Percentiles rank a stretch among this genome's conserved stretches.
Evolutionary conservation across 2,888 invertebrate species (phyloP).

Genomic region (Cactoblastis cactorum): DNA sequence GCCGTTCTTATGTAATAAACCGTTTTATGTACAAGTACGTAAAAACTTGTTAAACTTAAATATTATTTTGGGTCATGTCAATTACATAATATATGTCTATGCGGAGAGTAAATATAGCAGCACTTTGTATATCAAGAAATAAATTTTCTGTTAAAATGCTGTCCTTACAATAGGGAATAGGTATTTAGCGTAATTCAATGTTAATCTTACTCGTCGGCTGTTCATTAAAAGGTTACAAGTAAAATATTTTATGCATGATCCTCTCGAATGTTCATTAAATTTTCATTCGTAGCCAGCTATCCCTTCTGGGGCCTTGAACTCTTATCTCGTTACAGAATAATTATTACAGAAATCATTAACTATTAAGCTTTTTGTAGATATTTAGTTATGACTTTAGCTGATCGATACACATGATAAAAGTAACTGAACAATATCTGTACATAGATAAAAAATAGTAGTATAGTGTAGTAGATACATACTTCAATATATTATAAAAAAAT

Average conservation of each 20-base stretch:
- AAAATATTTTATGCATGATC: constrained; percentile 26
- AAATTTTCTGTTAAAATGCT: too few species aligned
- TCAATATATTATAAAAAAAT: too few species aligned
- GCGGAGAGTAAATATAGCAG: too few species aligned
- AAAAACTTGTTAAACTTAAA: neutral
- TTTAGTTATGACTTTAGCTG: neutral
- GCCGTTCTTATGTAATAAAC: neutral
- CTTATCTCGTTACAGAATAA: constrained; percentile 28
- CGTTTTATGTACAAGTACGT: neutral
- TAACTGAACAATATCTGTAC: too few species aligned
- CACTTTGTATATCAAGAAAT: neutral
- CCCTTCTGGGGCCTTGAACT: constrained; percentile 21
- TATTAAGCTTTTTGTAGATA: neutral
- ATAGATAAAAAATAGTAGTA: too few species aligned
- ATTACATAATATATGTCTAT: neutral
- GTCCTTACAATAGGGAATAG: too few species aligned
- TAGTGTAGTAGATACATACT: too few species aligned
- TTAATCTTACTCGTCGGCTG: neutral
- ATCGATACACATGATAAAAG: too few species aligned
- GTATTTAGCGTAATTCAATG: too few species aligned
- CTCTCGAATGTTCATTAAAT: constrained; percentile 24
- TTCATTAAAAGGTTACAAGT: constrained; percentile 6
- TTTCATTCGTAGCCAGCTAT: constrained; percentile 28
- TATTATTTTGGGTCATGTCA: neutral
- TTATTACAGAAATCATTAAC: constrained; percentile 20